Evolutionary conservation across 2,888 invertebrate genomes (phyloP), one percentile per base, ranked within the genome.

Genomic region (Pollenia angustigena): DNA sequence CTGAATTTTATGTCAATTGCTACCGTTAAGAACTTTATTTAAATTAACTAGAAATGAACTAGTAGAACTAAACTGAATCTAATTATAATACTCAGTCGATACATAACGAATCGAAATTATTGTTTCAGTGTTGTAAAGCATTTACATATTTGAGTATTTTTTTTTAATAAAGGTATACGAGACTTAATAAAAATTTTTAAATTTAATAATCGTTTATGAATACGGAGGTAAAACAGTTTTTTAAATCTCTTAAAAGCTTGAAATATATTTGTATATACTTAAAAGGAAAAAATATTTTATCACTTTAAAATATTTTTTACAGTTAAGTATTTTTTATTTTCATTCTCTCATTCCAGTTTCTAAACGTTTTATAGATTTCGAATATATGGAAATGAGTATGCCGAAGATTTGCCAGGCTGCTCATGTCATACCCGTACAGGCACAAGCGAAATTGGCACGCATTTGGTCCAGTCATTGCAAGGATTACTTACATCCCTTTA

Each of bases 341-440:
- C 32, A 46, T 12, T 48, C 40, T 69, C n/a, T 56, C 8, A 16
- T 74, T 60, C 14, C 79, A 89, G 91, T 89, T 42, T 90, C 89
- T 44, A 90, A 89, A 69, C 90, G 89, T 74, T 89, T 95, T 82
- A 96, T 96, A 10, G 95, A 95, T 88, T 96, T 96, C 23, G 97
- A 98, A 92, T 98, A 97, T 92, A 93, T 98, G 89, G 97, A 98
- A 92, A 95, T 96, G 52, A 97, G 97, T 0, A 93, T 98, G 85
- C 97, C 97, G 0, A 96, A 96, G 83, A 92, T 97, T 40, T 97
- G 97, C 91, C 95, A 96, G 90, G 97, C 97, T 0, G 95, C 96
- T 0, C 96, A 96, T 75, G 95, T 95, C 91, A 94, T 98, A 88
- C 95, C 97, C 0, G 92, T 97, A 66, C 89, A 93, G 90, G 96